Conservation (phyloP, 2,113 vertebrate genomes). For the Anhinga rufa region DNA sequence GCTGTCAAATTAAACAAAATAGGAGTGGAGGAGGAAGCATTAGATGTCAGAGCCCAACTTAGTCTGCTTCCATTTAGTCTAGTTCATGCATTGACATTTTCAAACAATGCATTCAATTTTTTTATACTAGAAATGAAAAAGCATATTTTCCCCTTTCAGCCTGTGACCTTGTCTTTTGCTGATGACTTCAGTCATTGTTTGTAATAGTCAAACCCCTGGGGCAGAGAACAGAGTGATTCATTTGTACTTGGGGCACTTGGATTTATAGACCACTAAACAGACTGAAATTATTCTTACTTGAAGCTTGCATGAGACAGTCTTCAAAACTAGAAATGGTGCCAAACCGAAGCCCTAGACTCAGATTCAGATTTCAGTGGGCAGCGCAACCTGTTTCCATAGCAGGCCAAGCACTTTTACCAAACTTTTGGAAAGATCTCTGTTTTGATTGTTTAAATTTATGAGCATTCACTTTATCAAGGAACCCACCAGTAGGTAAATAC, state of each 20-base stretch:
- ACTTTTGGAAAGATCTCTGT: neutral
- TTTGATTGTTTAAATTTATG: neutral
- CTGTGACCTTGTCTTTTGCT: slow-evolving; percentile 29
- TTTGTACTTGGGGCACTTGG: slow-evolving; percentile 49
- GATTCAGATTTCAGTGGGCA: slow-evolving; percentile 6
- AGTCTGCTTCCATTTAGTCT: slow-evolving; percentile 52
- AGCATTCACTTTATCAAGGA: neutral
- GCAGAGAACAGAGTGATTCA: slow-evolving; percentile 62
- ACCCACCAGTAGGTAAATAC: neutral
- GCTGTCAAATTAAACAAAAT: slow-evolving; percentile 45
- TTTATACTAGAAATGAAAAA: slow-evolving; percentile 54
- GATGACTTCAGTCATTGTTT: slow-evolving; percentile 68
- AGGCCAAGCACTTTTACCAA: neutral
- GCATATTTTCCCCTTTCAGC: slow-evolving; percentile 53
- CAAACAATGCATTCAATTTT: slow-evolving; percentile 55
- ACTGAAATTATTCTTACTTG: slow-evolving; percentile 46
- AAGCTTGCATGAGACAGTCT: slow-evolving; percentile 31
- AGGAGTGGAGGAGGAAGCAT: slow-evolving; percentile 1
- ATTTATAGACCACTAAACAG: slow-evolving; percentile 59
- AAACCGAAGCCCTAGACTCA: neutral
- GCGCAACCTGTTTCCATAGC: slow-evolving; percentile 9
- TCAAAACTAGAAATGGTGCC: slow-evolving; percentile 36
- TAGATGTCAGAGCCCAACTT: slow-evolving; percentile 31
- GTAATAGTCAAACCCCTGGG: slow-evolving; percentile 43
- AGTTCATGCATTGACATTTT: slow-evolving; percentile 56